Base-by-base conservation (phyloP, 2,113 vertebrate species). In the Alethe castanea region DNA sequence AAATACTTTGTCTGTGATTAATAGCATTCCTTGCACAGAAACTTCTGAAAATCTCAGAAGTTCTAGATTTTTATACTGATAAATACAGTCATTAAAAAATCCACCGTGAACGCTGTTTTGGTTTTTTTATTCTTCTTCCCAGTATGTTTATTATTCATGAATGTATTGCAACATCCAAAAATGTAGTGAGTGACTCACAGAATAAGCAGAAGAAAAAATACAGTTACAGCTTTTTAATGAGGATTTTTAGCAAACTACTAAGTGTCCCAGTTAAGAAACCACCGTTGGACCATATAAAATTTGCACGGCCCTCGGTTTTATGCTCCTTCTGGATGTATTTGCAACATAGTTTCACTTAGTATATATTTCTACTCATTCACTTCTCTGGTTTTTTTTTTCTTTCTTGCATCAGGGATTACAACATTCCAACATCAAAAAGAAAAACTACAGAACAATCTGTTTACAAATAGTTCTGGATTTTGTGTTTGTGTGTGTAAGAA, bases 141-240 rank as follows among this genome's bases (percentile, higher is more conserved):
- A 71, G 28, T 59, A 45, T 84, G 44, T 83, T 94, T 93, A 74
- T 94, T 97, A 92, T 96, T 94, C 77, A 73, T 92, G 23, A 86
- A 77, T 83, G 40, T 90, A 44, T 96, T 96, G 93, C 92, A 79
- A 92, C 67, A 86, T 93, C 67, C 56, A 71, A 14, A 96, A 88
- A 57, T 65, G 64, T 93, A 95, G 73, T 86, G 64, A 86, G 45
- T 90, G 80, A 94, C 82, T 96, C 87, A 89, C 61, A 72, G 92
- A 88, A 86, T 40, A 28, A 85, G 74, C 69, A 70, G 40, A 86
- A 76, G 76, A 74, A 93, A 90, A 96, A 84, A 83, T 92, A 88
- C 11, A 79, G 86, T 70, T 82, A 62, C 2, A 85, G 76, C 56
- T 90, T 78, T 93, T 95, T 86, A 81, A 71, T 82, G 42, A 90